Base-by-base conservation (phyloP, 1,140 invertebrate genomes). In the Nasonia giraulti region DNA sequence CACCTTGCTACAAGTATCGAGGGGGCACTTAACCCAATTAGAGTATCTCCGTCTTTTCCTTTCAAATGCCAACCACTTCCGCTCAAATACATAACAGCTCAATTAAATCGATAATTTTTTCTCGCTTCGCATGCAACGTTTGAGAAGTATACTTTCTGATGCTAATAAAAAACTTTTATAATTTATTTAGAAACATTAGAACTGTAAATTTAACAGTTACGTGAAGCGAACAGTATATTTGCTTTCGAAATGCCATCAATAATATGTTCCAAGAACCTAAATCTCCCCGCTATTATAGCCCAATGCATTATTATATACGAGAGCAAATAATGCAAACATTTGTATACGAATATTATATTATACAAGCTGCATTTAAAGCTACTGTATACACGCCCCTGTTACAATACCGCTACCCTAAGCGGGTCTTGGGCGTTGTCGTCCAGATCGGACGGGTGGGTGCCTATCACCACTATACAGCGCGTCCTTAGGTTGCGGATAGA, bases 11-110 rank as follows among this genome's bases (percentile, higher is more conserved):
- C 40, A 27, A 62, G 37, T 73, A 31, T 55, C 44, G 68, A 31
- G 80, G 20, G 33, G 50, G 73, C 47, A 62, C 73, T 82, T 76
- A 82, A 82, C 81, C 81, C 50, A 82, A 82, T 82, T 82, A 82
- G 73, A 76, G 11, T 74, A 44, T 82, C 81, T 3, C 71, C 31
- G 50, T 50, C 44, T 37, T 82, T 82, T 76, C 47, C 23, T 82
- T 37, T 11, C 44, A 76, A 75, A 73, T 23, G 17, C 2, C n/a
- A 40, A 73, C 44, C 11, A 23, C 80, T 73, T 12, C 71, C 5
- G 20, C 17, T 62, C 20, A 62, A 62, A 62, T 55, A 10, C 11
- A 31, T 17, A 71, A 31, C 44, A 50, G 44, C 44, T 81, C 73
- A 50, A 81, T 73, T 81, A 81, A 73, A 81, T 14, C 7, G 1